Evolutionary conservation across 92 coral and sea anemone species (phyloP).

Genomic region (Actinostola sp.): DNA sequence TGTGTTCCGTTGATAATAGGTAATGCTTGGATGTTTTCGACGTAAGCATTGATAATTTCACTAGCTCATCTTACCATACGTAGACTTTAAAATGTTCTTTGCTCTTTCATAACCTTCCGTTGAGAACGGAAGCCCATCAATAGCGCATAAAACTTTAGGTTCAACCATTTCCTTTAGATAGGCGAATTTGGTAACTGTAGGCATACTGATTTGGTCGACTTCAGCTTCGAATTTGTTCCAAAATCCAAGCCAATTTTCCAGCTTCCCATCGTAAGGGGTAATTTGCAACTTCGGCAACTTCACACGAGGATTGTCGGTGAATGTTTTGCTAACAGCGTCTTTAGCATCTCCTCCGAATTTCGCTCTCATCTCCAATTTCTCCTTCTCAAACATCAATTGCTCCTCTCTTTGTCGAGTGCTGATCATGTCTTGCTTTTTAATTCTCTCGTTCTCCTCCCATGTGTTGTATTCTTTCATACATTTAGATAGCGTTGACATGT

Average conservation of each 20-base stretch:
- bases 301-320: conserved; percentile 22
- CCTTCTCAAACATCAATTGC: conserved; percentile 34
- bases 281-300: conserved; percentile 51
- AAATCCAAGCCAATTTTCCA: conserved; percentile 25
- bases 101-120: conserved; percentile 53
- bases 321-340: background rate
- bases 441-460: conserved; percentile 28
- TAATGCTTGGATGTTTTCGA: conserved; percentile 37
- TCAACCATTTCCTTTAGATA: conserved; percentile 52
- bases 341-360: conserved; percentile 4
- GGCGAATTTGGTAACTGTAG: conserved; percentile 44
- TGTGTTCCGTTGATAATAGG: conserved; percentile 40
- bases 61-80: conserved; percentile 50
- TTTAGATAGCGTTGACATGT: conserved; percentile 3
- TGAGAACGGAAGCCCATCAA: conserved; percentile 59
- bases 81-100: conserved; percentile 52
- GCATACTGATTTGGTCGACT: conserved; percentile 26
- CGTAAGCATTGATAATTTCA: conserved; percentile 50
- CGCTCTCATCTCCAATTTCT: conserved; percentile 34
- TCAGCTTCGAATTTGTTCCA: conserved; percentile 55
- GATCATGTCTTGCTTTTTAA: conserved; percentile 16
- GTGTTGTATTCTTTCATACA: conserved; percentile 18
- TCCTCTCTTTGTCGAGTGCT: conserved; percentile 38
- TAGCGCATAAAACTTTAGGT: conserved; percentile 26
- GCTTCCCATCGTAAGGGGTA: conserved; percentile 39